phyloP scores from a whole-genome alignment of 2,888 invertebrate species.

The Ophion slaviceki region DNA sequence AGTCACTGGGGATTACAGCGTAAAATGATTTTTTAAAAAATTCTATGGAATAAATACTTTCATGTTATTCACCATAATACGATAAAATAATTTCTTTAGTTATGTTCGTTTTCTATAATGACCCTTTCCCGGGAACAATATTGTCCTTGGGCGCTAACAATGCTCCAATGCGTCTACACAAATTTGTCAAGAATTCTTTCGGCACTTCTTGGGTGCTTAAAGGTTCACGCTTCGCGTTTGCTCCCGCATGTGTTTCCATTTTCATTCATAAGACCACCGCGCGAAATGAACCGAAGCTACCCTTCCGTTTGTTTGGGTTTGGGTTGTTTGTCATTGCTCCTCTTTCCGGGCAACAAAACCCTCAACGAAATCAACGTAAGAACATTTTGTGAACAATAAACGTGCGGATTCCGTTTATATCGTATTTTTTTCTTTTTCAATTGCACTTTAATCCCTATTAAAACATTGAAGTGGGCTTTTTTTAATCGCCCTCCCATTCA shows the following conservation, averaged over 20 bases:
- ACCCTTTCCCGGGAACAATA: too few relatives aligned
- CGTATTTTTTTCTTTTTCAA: neutral
- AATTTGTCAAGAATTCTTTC: too few relatives aligned
- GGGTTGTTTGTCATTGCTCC: neutral
- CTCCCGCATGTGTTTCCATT: neutral
- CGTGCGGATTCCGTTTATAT: neutral
- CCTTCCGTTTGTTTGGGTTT: too few relatives aligned
- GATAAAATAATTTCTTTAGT: too few relatives aligned
- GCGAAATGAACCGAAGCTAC: too few relatives aligned
- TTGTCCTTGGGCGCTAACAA: too few relatives aligned
- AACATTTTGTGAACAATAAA: constrained; percentile 9
- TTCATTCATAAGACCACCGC: neutral
- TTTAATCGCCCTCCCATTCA: constrained; percentile 21
- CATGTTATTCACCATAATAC: neutral
- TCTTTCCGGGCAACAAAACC: neutral
- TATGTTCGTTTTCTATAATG: too few relatives aligned
- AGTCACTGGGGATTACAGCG: neutral
- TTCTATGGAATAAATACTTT: neutral
- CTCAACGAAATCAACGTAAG: neutral
- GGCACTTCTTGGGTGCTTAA: too few relatives aligned
- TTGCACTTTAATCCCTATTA: constrained; percentile 29
- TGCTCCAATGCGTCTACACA: too few relatives aligned
- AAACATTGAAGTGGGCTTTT: constrained; percentile 21
- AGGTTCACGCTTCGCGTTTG: too few relatives aligned
- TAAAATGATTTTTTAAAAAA: neutral